Percentiles rank a stretch among this genome's conserved stretches.
Conservation (phyloP, 1,140 invertebrate genomes). For the Matsumurasca onukii region DNA sequence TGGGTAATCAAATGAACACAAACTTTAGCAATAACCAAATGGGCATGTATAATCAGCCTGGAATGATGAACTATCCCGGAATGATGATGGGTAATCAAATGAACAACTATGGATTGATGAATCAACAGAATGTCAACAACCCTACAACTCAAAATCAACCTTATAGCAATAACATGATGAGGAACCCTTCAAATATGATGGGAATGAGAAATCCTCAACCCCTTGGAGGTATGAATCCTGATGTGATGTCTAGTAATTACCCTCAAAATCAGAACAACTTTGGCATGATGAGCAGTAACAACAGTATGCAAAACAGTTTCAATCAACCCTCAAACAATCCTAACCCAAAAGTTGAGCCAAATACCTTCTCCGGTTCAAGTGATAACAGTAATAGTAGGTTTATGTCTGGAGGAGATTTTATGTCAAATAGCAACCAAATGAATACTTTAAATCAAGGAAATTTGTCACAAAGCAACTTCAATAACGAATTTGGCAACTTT, state of each 20-base stretch:
- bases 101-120: constrained; percentile 24
- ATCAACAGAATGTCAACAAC: constrained; percentile 20
- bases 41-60: constrained; percentile 20
- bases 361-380: too few relatives aligned
- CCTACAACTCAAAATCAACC: constrained; percentile 9
- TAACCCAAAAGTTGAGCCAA: too few relatives aligned
- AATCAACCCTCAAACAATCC: not conserved
- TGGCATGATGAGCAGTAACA: constrained; percentile 11
- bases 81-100: constrained; percentile 32
- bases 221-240: constrained; percentile 4
- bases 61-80: constrained; percentile 32
- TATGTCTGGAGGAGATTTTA: constrained; percentile 13
- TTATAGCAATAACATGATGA: constrained; percentile 26
- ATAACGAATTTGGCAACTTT: constrained; percentile 13
- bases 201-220: constrained; percentile 23
- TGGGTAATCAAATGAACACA: constrained; percentile 23
- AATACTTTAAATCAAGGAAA: not conserved
- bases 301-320: not conserved
- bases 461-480: not conserved
- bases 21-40: constrained; percentile 29
- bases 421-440: not conserved
- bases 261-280: constrained; percentile 12
- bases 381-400: not conserved
- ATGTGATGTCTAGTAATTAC: constrained; percentile 19
- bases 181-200: constrained; percentile 21